These are phyloP conservation scores for Oceanodroma tethys DNA, from an alignment of 2,113 vertebrate species.

Conservation along the genomic window DNA sequence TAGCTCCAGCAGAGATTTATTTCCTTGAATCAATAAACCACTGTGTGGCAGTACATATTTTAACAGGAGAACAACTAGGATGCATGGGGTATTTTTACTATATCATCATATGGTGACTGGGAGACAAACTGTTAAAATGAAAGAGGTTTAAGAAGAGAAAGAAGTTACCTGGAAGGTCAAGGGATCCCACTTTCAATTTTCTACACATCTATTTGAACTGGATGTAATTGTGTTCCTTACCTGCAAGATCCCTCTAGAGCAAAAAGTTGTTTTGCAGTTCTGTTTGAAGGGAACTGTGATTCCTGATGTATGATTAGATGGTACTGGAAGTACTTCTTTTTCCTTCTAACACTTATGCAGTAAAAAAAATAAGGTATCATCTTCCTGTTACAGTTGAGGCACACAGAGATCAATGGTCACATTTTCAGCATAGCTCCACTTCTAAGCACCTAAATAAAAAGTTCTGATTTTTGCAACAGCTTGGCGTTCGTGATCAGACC, in stretches of 20 bases:
- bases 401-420: background rate
- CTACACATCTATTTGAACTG: background rate
- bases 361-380: background rate
- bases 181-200: slow-evolving; percentile 14
- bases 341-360: background rate
- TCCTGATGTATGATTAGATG: background rate
- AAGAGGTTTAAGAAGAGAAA: background rate
- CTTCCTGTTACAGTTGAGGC: background rate
- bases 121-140: background rate
- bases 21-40: slow-evolving; percentile 77
- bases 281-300: background rate
- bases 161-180: slow-evolving; percentile 21
- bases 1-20: slow-evolving; percentile 78
- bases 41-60: slow-evolving; percentile 68
- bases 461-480: background rate
- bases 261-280: background rate
- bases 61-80: slow-evolving; percentile 38
- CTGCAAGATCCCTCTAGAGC: background rate
- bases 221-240: slow-evolving; percentile 19
- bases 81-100: background rate
- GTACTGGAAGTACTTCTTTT: background rate
- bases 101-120: background rate
- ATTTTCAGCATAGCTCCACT: background rate
- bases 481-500: background rate
- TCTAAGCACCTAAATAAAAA: background rate